phyloP scores from a whole-genome alignment of 2,888 invertebrate species.

The Masnerella sp. region DNA sequence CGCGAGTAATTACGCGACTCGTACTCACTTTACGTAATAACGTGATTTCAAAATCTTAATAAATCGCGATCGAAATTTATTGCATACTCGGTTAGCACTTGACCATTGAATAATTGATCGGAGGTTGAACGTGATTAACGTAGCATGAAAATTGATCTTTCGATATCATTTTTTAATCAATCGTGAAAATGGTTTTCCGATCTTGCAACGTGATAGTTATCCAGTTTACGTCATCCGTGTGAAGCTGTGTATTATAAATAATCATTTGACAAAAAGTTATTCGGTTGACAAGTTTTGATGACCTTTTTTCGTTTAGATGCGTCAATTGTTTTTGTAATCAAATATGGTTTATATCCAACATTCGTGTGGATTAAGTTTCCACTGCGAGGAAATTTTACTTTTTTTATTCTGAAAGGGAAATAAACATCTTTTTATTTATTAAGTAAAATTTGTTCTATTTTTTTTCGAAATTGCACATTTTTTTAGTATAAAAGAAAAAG shows the following conservation, averaged over 20 bases:
- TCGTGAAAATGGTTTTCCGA: no score
- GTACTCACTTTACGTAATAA: neutral
- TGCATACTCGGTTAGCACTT: neutral
- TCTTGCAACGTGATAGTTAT: no score
- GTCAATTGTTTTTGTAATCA: neutral
- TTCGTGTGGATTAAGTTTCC: no score
- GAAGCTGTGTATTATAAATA: neutral
- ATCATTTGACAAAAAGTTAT: neutral
- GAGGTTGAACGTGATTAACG: neutral
- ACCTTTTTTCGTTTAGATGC: neutral
- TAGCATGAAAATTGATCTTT: no score
- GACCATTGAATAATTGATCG: neutral
- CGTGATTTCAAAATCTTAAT: slow-evolving; percentile 8
- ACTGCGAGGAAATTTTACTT: no score
- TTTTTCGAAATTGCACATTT: no score
- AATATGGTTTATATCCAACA: no score
- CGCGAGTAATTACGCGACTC: neutral
- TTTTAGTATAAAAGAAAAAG: no score
- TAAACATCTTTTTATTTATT: no score
- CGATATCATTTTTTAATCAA: no score
- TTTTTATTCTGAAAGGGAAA: no score
- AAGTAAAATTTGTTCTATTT: no score
- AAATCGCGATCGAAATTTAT: slow-evolving; percentile 18
- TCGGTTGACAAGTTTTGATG: neutral
- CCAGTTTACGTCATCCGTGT: neutral